Evolutionary conservation across 2,888 invertebrate genomes (phyloP).

Genomic region (Polyommatus icarus): DNA sequence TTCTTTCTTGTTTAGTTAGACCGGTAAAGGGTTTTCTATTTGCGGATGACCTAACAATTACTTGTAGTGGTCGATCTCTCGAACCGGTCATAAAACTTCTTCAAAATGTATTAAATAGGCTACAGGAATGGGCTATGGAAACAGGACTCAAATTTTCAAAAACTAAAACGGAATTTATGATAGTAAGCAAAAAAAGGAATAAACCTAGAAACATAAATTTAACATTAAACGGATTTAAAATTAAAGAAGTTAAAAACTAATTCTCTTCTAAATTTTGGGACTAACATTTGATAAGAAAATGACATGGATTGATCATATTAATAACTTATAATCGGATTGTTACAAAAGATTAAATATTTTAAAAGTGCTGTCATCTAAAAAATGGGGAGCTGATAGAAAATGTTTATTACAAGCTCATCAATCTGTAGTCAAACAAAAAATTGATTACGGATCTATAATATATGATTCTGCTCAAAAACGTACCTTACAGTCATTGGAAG

Average conservation of each 20-base stretch:
- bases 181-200: constrained; percentile 33
- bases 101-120: neutral
- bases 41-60: constrained; percentile 36
- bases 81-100: neutral
- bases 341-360: constrained; percentile 39
- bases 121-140: constrained; percentile 34
- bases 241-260: constrained; percentile 36
- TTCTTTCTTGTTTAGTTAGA: constrained; percentile 31
- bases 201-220: constrained; percentile 29
- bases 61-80: constrained; percentile 30
- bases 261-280: constrained; percentile 37
- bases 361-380: constrained; percentile 33
- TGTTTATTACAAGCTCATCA: too few species aligned
- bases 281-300: constrained; percentile 37
- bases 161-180: constrained; percentile 37
- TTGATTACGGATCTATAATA: too few species aligned
- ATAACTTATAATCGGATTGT: constrained; percentile 37
- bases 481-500: too few species aligned
- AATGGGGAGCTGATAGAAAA: too few species aligned
- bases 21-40: constrained; percentile 37
- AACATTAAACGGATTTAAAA: constrained; percentile 29
- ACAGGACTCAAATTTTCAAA: constrained; percentile 38
- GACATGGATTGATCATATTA: constrained; percentile 35
- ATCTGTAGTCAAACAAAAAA: too few species aligned
- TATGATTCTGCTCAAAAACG: too few species aligned